Base-by-base conservation (phyloP, 2,888 invertebrate genomes). In the Scaptomyza cyrtandrae region DNA sequence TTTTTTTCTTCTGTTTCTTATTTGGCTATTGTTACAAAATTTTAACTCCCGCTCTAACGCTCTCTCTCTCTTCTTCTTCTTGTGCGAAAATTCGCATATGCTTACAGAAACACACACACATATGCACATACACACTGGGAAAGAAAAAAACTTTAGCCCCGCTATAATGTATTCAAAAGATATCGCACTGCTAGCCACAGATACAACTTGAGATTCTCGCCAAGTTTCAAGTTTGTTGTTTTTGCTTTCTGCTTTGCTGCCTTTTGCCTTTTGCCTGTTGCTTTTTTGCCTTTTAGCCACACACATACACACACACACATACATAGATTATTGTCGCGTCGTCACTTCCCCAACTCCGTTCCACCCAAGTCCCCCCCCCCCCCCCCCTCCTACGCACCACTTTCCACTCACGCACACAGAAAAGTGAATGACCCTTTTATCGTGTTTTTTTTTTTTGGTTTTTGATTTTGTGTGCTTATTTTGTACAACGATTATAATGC, bases 371-470 rank as follows among this genome's bases (percentile, higher is more conserved):
- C n/a, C n/a, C n/a, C n/a, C n/a, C n/a, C n/a, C n/a, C n/a, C n/a
- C n/a, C n/a, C 6, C 7, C 24, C 50, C 31, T 13, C 57, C 7
- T 14, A 14, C 48, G 35, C 44, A 35, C 53, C 55, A 52, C 41
- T 24, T 24, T 24, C 24, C 24, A 4, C 24, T 24, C 24, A 24
- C 67, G 48, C 78, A 29, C 29, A 29, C 6, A 7, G 29, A 1
- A 66, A 67, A 75, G 78, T 82, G 78, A 78, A 79, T 76, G 78
- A 83, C 77, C 77, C 84, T 83, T 83, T 79, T 82, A 68, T 53
- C 62, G 71, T 41, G 9, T 53, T 64, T 43, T 31, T 29, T 14
- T 27, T 31, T 48, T 24, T n/a, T n/a, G n/a, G 19, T 1, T 19
- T 19, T 19, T 19, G 19, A 2, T 19, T 19, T n/a, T 24, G 27